Evolutionary conservation across 1,140 invertebrate species (phyloP).

Genomic region (Popillia japonica): DNA sequence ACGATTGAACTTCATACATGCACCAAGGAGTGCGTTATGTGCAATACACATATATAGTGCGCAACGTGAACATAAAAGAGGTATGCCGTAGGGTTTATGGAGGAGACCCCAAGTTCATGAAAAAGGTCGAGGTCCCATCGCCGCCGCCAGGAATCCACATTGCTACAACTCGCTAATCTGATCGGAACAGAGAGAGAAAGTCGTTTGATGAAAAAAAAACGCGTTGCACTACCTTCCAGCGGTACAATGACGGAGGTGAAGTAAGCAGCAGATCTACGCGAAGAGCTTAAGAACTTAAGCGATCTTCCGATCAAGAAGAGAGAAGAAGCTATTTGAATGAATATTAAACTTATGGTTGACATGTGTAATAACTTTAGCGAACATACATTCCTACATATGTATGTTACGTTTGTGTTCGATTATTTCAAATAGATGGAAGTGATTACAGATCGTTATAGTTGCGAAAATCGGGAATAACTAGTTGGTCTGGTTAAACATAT

Average conservation of each 20-base stretch:
- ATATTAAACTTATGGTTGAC: slow-evolving; percentile 24
- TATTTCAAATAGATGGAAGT: not conserved
- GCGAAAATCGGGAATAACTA: no score
- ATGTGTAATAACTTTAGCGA: not conserved
- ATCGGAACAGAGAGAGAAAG: slow-evolving; percentile 32
- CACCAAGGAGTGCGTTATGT: not conserved
- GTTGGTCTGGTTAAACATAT: no score
- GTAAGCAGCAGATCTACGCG: not conserved
- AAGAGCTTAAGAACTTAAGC: not conserved
- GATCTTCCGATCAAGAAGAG: not conserved
- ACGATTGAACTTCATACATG: not conserved
- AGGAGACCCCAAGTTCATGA: slow-evolving; percentile 27
- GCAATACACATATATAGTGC: not conserved
- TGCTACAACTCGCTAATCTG: slow-evolving; percentile 11
- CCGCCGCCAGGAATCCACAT: slow-evolving; percentile 12
- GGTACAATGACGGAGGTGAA: not conserved
- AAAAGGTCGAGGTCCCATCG: slow-evolving; percentile 15
- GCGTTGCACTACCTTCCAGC: not conserved
- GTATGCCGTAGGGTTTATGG: not conserved
- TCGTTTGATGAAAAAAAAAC: not conserved
- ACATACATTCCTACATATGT: not conserved
- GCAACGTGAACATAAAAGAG: not conserved
- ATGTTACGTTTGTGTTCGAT: not conserved
- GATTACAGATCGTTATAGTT: no score
- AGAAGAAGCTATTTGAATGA: not conserved